Evolutionary conservation across 2,113 vertebrate species (phyloP).

Genomic region (Pycnonotus jocosus): DNA sequence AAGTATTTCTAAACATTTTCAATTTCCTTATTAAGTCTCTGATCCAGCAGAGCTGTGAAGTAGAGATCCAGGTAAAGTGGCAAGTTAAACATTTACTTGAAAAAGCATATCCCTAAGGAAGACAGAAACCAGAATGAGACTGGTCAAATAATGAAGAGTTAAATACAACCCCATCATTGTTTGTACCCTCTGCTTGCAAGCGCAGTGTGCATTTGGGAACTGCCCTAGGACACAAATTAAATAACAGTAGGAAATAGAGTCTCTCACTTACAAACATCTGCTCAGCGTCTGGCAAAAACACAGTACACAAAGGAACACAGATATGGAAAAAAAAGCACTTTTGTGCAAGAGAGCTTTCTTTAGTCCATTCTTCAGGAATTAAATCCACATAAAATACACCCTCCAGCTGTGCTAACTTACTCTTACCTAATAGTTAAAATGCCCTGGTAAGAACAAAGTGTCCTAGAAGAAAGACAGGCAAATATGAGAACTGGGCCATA

Average conservation of each 20-base stretch:
- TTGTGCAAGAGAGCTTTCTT: not conserved
- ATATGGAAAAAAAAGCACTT: not conserved
- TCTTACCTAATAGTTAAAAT: not conserved
- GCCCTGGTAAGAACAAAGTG: not conserved
- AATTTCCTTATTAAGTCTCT: not conserved
- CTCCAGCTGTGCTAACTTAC: not conserved
- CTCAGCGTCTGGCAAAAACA: not conserved
- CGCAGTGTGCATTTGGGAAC: not conserved
- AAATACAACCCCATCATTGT: not conserved
- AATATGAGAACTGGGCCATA: not conserved
- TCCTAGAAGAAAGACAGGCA: not conserved
- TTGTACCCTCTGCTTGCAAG: not conserved
- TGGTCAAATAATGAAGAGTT: not conserved
- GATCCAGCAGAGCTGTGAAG: not conserved
- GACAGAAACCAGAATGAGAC: not conserved
- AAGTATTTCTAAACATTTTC: not conserved
- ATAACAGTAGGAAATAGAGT: not conserved
- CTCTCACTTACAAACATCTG: conserved; percentile 20
- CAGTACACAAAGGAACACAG: not conserved
- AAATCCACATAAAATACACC: not conserved
- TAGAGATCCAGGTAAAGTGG: not conserved
- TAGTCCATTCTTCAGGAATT: not conserved
- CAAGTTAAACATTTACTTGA: not conserved
- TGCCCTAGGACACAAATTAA: conserved; percentile 30
- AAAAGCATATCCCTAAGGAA: not conserved